A percentile compares a stretch with the other conserved stretches of the same genome.
These are phyloP conservation scores for Euclidia mi DNA, from an alignment of 2,888 invertebrate species.

Conservation along the genomic window DNA sequence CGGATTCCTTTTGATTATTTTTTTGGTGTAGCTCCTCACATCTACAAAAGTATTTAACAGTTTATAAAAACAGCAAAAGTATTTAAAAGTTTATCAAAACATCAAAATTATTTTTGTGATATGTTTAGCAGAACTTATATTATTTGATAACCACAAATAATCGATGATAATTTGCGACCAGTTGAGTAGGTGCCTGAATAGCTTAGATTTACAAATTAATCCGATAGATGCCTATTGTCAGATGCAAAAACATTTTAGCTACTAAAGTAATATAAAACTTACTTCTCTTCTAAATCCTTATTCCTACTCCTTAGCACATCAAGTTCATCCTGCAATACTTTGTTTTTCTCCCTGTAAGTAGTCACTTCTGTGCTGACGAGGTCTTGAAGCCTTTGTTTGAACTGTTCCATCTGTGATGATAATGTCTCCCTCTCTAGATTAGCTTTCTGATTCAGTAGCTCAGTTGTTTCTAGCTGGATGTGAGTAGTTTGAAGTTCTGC, in stretches of 20 bases:
- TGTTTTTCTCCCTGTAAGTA: constrained; percentile 65
- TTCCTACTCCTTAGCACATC: constrained; percentile 64
- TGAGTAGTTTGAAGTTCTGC: constrained; percentile 66
- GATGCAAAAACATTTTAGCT: no score
- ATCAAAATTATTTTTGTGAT: no score
- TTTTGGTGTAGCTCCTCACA: constrained; percentile 63
- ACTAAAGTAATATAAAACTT: no score
- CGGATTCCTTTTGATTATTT: constrained; percentile 55
- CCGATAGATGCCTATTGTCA: no score
- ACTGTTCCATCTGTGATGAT: constrained; percentile 63
- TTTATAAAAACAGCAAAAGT: no score
- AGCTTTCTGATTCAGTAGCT: constrained; percentile 54
- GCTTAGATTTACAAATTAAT: no score
- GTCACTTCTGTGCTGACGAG: constrained; percentile 62
- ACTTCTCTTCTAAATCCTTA: constrained; percentile 76
- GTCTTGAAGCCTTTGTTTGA: constrained; percentile 66
- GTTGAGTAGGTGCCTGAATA: no score
- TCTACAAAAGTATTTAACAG: no score
- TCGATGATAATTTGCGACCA: no score
- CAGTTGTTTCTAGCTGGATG: constrained; percentile 61
- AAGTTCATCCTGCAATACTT: constrained; percentile 65
- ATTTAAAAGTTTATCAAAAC: no score
- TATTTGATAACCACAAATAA: no score
- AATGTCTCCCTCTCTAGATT: constrained; percentile 67
- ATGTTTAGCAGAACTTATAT: no score